Evolutionary conservation across 1,140 invertebrate species (phyloP).

Genomic region (Dolichoris vasculosae): DNA sequence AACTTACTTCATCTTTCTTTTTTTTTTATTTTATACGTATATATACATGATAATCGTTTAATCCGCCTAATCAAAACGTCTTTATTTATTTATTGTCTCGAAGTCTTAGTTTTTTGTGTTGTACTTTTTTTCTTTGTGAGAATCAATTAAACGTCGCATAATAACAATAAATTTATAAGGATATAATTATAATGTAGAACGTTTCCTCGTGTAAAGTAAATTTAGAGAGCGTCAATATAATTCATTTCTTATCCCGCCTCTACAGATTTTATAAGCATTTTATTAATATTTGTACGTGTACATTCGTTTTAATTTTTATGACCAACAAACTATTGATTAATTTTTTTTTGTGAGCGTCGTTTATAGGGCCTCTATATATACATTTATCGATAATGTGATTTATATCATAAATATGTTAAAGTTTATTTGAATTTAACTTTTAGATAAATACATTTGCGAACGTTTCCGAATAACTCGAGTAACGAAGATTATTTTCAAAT

Average conservation of each 20-base stretch:
- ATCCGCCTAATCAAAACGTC: constrained; percentile 60
- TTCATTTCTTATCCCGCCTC: constrained; percentile 30
- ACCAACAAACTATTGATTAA: constrained; percentile 54
- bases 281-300: constrained; percentile 57
- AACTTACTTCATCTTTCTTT: constrained; percentile 49
- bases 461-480: not conserved
- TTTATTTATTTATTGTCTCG: constrained; percentile 63
- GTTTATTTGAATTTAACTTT: not conserved
- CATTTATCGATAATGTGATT: constrained; percentile 7
- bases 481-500: not conserved
- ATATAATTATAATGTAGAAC: constrained; percentile 37
- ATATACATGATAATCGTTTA: constrained; percentile 44
- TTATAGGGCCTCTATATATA: constrained; percentile 1
- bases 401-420: not conserved
- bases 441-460: not conserved
- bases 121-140: constrained; percentile 35
- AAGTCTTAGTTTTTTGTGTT: constrained; percentile 50
- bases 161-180: constrained; percentile 20
- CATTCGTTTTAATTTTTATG: constrained; percentile 58
- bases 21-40: constrained; percentile 24
- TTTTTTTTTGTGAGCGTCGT: constrained; percentile 31
- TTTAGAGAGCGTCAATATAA: constrained; percentile 36
- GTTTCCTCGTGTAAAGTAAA: constrained; percentile 41
- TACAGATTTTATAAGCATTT: constrained; percentile 61
- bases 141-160: constrained; percentile 30